Conservation (phyloP, 1,140 invertebrate genomes). For the Drusus annulatus region DNA sequence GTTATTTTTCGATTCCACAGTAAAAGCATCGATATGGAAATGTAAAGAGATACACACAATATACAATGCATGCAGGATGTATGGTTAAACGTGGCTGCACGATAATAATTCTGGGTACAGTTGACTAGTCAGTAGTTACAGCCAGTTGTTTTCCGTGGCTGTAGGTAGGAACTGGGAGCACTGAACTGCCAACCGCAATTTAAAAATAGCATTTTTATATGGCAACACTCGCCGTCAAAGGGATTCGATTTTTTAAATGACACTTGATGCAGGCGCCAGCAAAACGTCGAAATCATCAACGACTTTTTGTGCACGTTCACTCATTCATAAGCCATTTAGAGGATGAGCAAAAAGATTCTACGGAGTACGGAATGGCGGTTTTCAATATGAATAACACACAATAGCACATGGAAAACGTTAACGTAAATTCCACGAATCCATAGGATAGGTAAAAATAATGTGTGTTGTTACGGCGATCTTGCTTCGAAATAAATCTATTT, state of each 20-base stretch:
- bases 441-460: too few relatives aligned
- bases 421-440: too few relatives aligned
- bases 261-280: background rate
- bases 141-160: background rate
- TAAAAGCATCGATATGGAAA: too few relatives aligned
- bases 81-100: background rate
- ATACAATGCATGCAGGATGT: background rate
- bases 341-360: background rate
- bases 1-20: too few relatives aligned
- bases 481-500: too few relatives aligned
- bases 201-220: conserved; percentile 29
- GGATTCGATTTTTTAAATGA: conserved; percentile 18
- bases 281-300: background rate
- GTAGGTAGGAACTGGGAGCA: background rate
- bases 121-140: background rate
- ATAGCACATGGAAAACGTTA: too few relatives aligned
- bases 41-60: too few relatives aligned
- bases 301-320: background rate
- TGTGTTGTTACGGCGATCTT: too few relatives aligned
- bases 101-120: conserved; percentile 3
- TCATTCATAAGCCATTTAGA: background rate
- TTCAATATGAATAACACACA: too few relatives aligned
- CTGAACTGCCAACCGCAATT: background rate
- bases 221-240: conserved; percentile 12
- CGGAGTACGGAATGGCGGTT: too few relatives aligned